Evolutionary conservation across 2,797 vertebrate species (phyloP).

Genomic region (Galago senegalensis): DNA sequence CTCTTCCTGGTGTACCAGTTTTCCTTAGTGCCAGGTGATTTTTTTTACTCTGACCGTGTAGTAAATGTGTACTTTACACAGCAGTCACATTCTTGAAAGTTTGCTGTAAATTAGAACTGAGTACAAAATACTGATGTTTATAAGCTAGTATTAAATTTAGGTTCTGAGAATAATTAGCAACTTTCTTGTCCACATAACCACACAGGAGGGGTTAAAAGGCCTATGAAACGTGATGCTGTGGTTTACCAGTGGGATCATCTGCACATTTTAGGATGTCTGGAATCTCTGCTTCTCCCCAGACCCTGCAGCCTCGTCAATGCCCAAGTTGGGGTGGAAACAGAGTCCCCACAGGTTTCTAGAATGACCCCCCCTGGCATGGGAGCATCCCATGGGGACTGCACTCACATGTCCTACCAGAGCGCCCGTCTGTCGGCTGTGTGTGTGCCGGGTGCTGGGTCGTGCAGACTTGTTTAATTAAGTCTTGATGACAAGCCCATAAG

Average conservation of each 20-base stretch:
- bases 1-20: background rate
- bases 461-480: accelerated
- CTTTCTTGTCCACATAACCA: background rate
- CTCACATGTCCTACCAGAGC: too few relatives aligned
- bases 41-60: background rate
- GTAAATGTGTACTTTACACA: background rate
- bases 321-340: background rate
- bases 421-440: accelerated
- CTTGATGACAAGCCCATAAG: background rate
- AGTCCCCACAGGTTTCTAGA: background rate
- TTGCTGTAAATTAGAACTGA: background rate
- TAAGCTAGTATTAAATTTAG: background rate
- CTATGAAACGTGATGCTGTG: background rate
- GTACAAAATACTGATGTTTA: background rate
- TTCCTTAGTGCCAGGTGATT: background rate
- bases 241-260: background rate
- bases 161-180: background rate
- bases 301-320: too few relatives aligned
- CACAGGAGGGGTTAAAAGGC: background rate
- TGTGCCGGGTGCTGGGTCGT: accelerated
- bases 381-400: background rate
- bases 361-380: background rate
- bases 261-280: background rate
- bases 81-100: background rate
- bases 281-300: background rate